These are phyloP conservation scores for Synanthedon myopaeformis DNA, from an alignment of 2,888 invertebrate genomes.

Conservation along the genomic window DNA sequence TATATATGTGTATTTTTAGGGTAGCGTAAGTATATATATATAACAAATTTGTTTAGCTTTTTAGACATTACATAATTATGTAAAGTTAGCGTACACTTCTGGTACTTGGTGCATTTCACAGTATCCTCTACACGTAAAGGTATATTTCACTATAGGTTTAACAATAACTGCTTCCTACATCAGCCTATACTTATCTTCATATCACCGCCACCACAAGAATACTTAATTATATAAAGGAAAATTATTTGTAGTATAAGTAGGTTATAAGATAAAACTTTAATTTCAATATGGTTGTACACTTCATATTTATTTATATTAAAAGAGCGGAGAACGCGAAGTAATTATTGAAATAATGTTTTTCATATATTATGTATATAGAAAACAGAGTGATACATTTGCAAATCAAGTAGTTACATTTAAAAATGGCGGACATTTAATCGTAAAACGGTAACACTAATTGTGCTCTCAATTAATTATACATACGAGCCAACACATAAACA, in stretches of 20 bases:
- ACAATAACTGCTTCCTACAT: conserved; percentile 24
- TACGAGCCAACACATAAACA: too few relatives aligned
- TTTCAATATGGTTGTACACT: too few relatives aligned
- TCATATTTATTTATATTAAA: too few relatives aligned
- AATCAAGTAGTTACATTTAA: too few relatives aligned
- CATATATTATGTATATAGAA: too few relatives aligned
- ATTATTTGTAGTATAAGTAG: not conserved
- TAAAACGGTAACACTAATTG: too few relatives aligned
- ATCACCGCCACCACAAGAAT: conserved; percentile 39
- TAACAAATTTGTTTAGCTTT: conserved; percentile 32
- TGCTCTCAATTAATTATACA: too few relatives aligned
- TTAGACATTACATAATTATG: conserved; percentile 21
- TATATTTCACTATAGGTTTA: conserved; percentile 11
- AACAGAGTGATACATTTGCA: too few relatives aligned
- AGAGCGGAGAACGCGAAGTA: too few relatives aligned
- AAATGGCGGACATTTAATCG: too few relatives aligned
- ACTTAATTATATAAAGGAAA: conserved; percentile 13
- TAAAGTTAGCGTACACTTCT: conserved; percentile 26
- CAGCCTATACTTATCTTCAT: conserved; percentile 28
- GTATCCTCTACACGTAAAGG: conserved; percentile 26
- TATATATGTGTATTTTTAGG: conserved; percentile 18
- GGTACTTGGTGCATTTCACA: conserved; percentile 52
- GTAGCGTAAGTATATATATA: conserved; percentile 22
- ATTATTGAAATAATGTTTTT: too few relatives aligned
- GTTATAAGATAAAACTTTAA: not conserved